A percentile compares a stretch with the other conserved stretches of the same genome.
Conservation (phyloP, 2,888 invertebrate species). For the Oxycera nigricornis region DNA sequence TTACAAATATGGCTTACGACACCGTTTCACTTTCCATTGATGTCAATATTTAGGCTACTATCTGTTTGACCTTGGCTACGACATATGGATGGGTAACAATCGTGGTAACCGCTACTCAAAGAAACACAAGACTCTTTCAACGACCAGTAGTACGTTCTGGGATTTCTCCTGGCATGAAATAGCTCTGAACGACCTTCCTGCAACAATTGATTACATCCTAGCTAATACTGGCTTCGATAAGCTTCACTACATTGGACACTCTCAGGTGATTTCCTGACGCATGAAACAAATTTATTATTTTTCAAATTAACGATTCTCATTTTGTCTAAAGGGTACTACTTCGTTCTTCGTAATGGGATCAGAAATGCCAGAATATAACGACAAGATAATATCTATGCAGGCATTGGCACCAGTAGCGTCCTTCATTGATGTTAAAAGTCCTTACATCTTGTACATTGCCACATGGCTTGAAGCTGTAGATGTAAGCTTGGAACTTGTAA, state of each 20-base stretch:
- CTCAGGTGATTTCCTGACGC: constrained; percentile 65
- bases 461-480: constrained; percentile 29
- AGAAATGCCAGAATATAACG: constrained; percentile 61
- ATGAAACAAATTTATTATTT: constrained; percentile 51
- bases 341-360: constrained; percentile 62
- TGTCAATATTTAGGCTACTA: constrained; percentile 52
- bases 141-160: constrained; percentile 66
- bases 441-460: constrained; percentile 47
- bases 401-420: constrained; percentile 64
- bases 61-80: constrained; percentile 73
- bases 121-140: constrained; percentile 66
- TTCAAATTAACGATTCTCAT: constrained; percentile 46
- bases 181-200: constrained; percentile 79
- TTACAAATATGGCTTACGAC: too few relatives aligned
- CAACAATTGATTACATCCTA: constrained; percentile 79
- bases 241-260: constrained; percentile 82
- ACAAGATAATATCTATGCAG: constrained; percentile 61
- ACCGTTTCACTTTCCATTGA: too few relatives aligned
- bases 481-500: not conserved
- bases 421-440: constrained; percentile 55
- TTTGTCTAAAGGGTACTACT: constrained; percentile 63
- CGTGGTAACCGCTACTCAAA: constrained; percentile 74
- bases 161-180: constrained; percentile 75
- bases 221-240: constrained; percentile 65
- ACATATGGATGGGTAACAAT: constrained; percentile 85